Evolutionary conservation across 2,888 invertebrate genomes (phyloP), one percentile per base, ranked within the genome.

Genomic region (Phaonia tiefii): DNA sequence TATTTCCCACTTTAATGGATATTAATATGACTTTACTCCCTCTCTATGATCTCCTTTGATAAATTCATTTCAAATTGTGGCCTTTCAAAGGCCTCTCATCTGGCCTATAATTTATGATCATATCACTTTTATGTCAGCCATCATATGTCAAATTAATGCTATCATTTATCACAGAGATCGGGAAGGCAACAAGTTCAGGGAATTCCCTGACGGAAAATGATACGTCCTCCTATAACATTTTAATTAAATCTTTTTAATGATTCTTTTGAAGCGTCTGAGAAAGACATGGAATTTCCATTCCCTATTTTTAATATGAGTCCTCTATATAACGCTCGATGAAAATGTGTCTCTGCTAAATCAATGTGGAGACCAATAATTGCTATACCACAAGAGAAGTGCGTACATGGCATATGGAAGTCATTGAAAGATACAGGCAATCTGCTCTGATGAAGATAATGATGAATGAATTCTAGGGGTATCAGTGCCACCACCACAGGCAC

Each of bases 331-430:
- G 63, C 54, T 69, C 42, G 15, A 69, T 69, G 58, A 75, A 79
- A 67, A 49, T 71, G 71, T 71, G 71, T 75, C 79, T 72, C 72
- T 39, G 22, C 20, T 73, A 73, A 75, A 63, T 46, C 69, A 69
- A 56, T 25, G 65, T 15, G 58, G 31, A 31, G 58, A 51, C 60
- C 20, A 60, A 60, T 77, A 42, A 60, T 51, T n/a, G 65, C 46
- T 76, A n/a, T n/a, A n/a, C 31, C 31, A 31, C 31, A 31, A 31
- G 3, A 31, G 3, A 8, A 51, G 51, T 2, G 51, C 17, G 22
- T 4, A n/a, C 44, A n/a, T 5, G 31, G 31, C 31, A 5, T 31
- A 31, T 8, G 15, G 13, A 22, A 22, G 51, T 7, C 7, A 22
- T 22, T 20, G 22, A 13, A 11, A n/a, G n/a, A n/a, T n/a, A n/a